Evolutionary conservation across 2,888 invertebrate genomes (phyloP).

Genomic region (Elysia crispata): DNA sequence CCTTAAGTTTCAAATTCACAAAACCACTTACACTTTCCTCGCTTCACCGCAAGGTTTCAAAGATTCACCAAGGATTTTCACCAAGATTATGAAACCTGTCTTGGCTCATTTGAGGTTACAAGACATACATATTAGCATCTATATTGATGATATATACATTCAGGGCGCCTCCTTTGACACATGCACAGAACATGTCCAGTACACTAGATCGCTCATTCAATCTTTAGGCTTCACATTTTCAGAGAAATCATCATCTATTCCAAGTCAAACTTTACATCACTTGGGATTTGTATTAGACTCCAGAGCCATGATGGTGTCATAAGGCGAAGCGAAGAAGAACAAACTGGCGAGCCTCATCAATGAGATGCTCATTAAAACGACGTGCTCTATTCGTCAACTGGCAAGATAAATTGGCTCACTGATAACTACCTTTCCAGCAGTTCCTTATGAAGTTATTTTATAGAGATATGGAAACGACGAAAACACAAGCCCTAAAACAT

Average conservation of each 20-base stretch:
- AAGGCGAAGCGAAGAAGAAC: neutral
- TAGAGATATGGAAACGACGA: neutral
- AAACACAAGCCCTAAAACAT: neutral
- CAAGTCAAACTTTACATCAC: neutral
- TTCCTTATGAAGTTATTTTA: neutral
- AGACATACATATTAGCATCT: neutral
- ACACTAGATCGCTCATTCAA: neutral
- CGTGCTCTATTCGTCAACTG: neutral
- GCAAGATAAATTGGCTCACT: neutral
- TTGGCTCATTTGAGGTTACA: neutral
- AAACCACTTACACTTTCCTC: neutral
- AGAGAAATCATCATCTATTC: neutral
- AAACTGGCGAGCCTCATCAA: neutral
- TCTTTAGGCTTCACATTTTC: neutral
- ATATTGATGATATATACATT: slow-evolving; percentile 9
- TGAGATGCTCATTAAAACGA: neutral
- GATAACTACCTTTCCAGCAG: neutral
- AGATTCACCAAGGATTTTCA: slow-evolving; percentile 1
- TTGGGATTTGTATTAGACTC: neutral
- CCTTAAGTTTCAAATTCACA: neutral
- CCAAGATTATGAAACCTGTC: slow-evolving; percentile 5
- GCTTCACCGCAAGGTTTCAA: neutral
- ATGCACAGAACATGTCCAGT: neutral
- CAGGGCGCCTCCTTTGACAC: neutral
- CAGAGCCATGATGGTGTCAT: neutral